Base-by-base conservation (phyloP, 2,797 vertebrate species). In the Girardinus metallicus region DNA sequence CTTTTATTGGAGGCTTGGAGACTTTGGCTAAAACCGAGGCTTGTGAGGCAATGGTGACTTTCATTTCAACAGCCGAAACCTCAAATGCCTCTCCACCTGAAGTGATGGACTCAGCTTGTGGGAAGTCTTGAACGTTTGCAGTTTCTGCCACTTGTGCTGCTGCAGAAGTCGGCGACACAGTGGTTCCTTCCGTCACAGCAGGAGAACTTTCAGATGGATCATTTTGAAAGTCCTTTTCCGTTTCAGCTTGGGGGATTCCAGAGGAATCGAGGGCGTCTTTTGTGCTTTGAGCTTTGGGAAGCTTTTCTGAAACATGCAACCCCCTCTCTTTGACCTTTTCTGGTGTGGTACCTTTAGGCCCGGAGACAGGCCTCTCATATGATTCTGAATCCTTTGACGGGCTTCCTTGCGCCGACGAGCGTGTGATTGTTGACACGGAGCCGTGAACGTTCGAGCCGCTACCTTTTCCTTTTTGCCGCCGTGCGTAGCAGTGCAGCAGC, bases 401-500 rank as follows among this genome's bases (percentile, higher is more conserved):
- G 68, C 91, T 91, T 60, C 86, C 89, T 68, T 94, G 95, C 7
- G 82, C 90, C 0, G 93, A 94, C 2, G 94, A 94, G 29, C 93
- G 94, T 3, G 92, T 95, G 77, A 95, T 92, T 29, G 89, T 95
- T 13, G 93, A 94, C 0, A 92, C 86, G 0, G 92, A 94, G 57
- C 87, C 78, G 16, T 92, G 94, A 60, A 85, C 49, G 26, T 89
- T 92, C 0, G 72, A 5, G 31, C 71, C 44, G 0, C 60, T 88
- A 0, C 92, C 91, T 80, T 93, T 94, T 26, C 92, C 93, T 79
- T 89, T 93, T 46, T 76, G 88, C 21, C 89, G 81, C 1, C 87
- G 89, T 23, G 81, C 74, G 1, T 95, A 95, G 77, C 93, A 94
- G 76, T 95, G 95, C 81, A 95, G 15, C 82, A 90, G 91, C 4